Base-by-base conservation (phyloP, 2,113 vertebrate species). In the Helogale parvula region DNA sequence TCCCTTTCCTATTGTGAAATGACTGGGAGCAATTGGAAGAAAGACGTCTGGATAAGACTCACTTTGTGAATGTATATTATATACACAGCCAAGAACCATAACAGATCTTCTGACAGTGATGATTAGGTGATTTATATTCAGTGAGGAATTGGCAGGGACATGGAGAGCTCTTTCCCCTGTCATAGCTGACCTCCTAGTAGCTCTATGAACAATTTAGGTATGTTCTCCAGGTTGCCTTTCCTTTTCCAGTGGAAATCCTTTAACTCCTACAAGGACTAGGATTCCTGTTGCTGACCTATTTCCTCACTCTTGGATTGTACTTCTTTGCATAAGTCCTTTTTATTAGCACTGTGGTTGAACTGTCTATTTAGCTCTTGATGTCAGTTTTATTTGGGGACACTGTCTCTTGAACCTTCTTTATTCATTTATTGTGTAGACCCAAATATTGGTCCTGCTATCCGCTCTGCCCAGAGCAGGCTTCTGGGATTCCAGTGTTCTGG, bases 1-100 rank as follows among this genome's bases (percentile, higher is more conserved):
- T 90, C 7, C n/a, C 35, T 69, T 35, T 76, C 57, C 77, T 93
- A 71, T 38, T 89, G 35, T 88, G 50, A 69, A 97, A 96, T 50
- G 19, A 87, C 29, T 65, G 54, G 23, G n/a, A 90, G 29, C 52
- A 92, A 93, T 16, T 85, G 74, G 66, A 72, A 82, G 69, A 84
- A 83, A 91, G 35, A 82, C 52, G 52, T 29, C 17, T 89, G 38
- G 9, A 33, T 63, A 60, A 72, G 47, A 87, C 45, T 68, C 38
- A 60, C 33, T 88, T 88, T 76, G 50, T 86, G 66, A 88, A 86
- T 84, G 38, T 84, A 21, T 86, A 38, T 82, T 93, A 79, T 35
- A 45, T 2, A 33, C 35, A 86, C 3, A 80, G 63, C 45, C 11
- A 63, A 57, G 52, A 97, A 79, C 29, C 41, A 15, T 54, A 5